A percentile compares a stretch with the other conserved stretches of the same genome.
phyloP scores from a whole-genome alignment of 2,113 vertebrate species.

The Climacteris rufus region DNA sequence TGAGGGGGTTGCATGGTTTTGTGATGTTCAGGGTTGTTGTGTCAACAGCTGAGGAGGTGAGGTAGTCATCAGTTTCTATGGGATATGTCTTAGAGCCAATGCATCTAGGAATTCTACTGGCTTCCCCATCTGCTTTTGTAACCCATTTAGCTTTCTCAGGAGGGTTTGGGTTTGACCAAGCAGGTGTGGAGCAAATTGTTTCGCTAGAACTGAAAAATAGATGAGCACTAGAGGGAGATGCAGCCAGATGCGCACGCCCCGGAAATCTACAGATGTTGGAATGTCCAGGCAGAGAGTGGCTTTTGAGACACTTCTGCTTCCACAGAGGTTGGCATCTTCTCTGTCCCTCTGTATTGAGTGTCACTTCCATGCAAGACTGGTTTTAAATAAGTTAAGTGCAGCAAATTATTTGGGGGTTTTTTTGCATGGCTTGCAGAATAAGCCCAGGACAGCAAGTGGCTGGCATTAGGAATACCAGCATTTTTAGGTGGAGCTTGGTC shows the following conservation, averaged over 20 bases:
- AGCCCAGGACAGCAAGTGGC: not conserved
- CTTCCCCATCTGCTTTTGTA: not conserved
- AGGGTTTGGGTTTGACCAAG: not conserved
- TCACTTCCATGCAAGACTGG: not conserved
- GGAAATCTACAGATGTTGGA: not conserved
- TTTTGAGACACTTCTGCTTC: not conserved
- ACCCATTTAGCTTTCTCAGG: not conserved
- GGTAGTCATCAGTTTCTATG: not conserved
- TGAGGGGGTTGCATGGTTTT: fast-evolving
- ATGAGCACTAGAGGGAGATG: slow-evolving; percentile 23
- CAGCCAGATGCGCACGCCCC: not conserved
- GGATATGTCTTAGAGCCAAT: not conserved
- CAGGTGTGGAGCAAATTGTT: not conserved
- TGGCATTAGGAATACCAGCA: not conserved
- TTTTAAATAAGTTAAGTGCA: not conserved
- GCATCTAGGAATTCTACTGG: not conserved
- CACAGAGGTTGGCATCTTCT: not conserved
- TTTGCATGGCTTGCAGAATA: not conserved
- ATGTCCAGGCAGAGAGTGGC: not conserved
- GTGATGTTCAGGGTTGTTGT: not conserved
- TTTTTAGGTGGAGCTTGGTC: not conserved
- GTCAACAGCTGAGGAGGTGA: not conserved
- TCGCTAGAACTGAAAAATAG: not conserved
- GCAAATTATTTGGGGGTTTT: not conserved
- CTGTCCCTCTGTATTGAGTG: not conserved